Percentiles rank a stretch among this genome's conserved stretches.
phyloP scores from a whole-genome alignment of 2,888 invertebrate species.

The Eupithecia vulgata region DNA sequence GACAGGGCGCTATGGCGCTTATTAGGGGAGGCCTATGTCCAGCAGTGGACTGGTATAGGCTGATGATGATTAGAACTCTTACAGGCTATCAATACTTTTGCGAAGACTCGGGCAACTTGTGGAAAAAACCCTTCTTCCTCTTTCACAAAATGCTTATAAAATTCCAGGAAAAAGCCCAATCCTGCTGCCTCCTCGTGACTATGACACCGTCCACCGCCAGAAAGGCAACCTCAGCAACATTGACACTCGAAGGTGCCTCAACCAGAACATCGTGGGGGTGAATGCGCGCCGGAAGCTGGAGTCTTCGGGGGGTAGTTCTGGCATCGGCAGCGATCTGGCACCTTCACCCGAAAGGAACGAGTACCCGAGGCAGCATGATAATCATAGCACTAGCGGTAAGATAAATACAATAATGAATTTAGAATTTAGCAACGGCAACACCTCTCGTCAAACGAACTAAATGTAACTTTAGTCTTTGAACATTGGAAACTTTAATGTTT shows the following conservation, averaged over 20 bases:
- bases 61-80: no score
- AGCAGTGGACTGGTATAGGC: no score
- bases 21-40: no score
- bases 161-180: constrained; percentile 87
- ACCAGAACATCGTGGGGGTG: constrained; percentile 86
- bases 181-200: constrained; percentile 95
- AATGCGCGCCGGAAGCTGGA: constrained; percentile 81
- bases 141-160: not conserved
- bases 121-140: not conserved
- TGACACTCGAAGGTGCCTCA: constrained; percentile 85
- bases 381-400: constrained; percentile 77
- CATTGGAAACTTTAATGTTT: no score
- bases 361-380: constrained; percentile 79
- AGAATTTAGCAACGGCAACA: no score
- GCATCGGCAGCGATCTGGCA: constrained; percentile 94
- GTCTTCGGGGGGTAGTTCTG: constrained; percentile 92
- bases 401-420: no score
- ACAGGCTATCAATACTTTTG: not conserved
- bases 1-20: no score
- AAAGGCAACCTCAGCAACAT: constrained; percentile 78
- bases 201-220: constrained; percentile 94
- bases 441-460: no score
- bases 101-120: not conserved
- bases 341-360: constrained; percentile 89
- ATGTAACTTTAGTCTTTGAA: no score